Conservation (phyloP, 1,140 invertebrate species). For the Zaprionus tsacasi region DNA sequence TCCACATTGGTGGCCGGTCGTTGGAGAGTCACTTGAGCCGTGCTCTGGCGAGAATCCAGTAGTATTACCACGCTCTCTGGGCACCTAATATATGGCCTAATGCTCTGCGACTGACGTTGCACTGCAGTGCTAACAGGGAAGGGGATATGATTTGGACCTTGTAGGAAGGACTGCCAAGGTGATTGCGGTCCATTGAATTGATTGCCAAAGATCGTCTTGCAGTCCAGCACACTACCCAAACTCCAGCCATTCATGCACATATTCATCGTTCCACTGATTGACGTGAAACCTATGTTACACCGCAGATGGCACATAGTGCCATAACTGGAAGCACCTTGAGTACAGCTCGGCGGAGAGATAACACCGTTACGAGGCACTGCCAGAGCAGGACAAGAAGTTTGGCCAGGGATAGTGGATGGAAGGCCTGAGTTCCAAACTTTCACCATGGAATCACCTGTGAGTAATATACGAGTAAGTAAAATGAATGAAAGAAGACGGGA, state of each 20-base stretch:
- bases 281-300: conserved; percentile 83
- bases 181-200: background rate
- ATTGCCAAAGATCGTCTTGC: conserved; percentile 58
- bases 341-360: conserved; percentile 84
- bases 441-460: background rate
- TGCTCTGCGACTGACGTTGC: conserved; percentile 45
- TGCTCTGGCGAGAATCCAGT: conserved; percentile 85
- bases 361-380: conserved; percentile 83
- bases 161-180: conserved; percentile 7
- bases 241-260: conserved; percentile 70
- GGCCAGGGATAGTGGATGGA: background rate
- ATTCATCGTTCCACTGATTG: conserved; percentile 43
- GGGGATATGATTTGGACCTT: background rate
- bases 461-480: background rate
- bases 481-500: background rate
- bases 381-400: conserved; percentile 80
- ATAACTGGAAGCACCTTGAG: conserved; percentile 76
- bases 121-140: background rate
- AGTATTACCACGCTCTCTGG: conserved; percentile 87
- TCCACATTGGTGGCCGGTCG: conserved; percentile 89
- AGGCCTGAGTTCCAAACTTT: background rate
- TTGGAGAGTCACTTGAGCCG: conserved; percentile 86
- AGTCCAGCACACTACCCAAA: conserved; percentile 63
- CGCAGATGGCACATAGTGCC: conserved; percentile 84
- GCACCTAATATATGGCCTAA: conserved; percentile 87